Conservation (phyloP, 1,140 invertebrate genomes). For the Nixonia krombeini region DNA sequence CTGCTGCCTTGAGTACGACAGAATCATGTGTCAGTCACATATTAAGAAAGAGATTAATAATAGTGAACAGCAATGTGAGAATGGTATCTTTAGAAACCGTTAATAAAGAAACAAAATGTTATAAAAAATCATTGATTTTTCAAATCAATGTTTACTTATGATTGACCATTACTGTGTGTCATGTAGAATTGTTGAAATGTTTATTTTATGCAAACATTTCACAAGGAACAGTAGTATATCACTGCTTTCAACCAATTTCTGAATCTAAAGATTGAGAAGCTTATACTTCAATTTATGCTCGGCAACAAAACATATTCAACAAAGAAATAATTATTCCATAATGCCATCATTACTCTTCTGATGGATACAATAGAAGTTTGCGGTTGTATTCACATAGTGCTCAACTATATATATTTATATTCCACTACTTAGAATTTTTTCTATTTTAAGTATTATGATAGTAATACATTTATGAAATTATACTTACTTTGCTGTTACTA, state of each 20-base stretch:
- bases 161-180: not conserved
- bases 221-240: no score
- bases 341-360: conserved; percentile 23
- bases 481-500: conserved; percentile 18
- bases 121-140: not conserved
- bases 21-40: no score
- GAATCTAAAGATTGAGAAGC: not conserved
- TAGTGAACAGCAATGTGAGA: conserved; percentile 19
- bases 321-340: not conserved
- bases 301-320: not conserved
- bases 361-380: conserved; percentile 27
- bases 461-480: conserved; percentile 30
- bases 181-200: not conserved
- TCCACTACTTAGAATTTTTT: conserved; percentile 44
- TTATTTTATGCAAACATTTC: not conserved
- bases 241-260: no score
- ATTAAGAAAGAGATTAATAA: not conserved
- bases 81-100: conserved; percentile 14
- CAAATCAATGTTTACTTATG: not conserved
- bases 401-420: conserved; percentile 36
- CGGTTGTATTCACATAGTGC: conserved; percentile 41
- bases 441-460: conserved; percentile 35
- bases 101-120: conserved; percentile 18
- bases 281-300: conserved; percentile 3
- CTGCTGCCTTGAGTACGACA: no score